phyloP scores from a whole-genome alignment of 2,888 invertebrate species.

The Iphiclides podalirius region DNA sequence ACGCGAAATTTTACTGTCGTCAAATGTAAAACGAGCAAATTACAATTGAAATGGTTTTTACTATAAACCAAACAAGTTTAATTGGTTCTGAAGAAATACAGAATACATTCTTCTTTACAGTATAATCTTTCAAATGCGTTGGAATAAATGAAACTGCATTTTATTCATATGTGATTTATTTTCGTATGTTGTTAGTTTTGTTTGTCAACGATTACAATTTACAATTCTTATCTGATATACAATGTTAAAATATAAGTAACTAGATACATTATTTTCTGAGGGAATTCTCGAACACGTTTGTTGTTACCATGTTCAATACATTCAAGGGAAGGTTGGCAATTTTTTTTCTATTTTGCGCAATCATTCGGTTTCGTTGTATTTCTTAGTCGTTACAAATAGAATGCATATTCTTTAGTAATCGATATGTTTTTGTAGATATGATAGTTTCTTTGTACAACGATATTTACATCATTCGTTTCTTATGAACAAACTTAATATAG shows the following conservation, averaged over 20 bases:
- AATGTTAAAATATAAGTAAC: constrained; percentile 61
- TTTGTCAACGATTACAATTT: constrained; percentile 72
- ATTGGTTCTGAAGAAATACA: too few species aligned
- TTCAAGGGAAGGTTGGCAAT: constrained; percentile 48
- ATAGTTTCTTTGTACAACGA: constrained; percentile 42
- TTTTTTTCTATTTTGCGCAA: constrained; percentile 66
- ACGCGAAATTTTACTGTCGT: too few species aligned
- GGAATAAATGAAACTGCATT: constrained; percentile 38
- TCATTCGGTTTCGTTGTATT: constrained; percentile 56
- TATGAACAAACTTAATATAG: constrained; percentile 26
- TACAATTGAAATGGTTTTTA: too few species aligned
- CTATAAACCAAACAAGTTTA: too few species aligned
- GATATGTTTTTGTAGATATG: constrained; percentile 77
- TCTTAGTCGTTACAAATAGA: constrained; percentile 45
- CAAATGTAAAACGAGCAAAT: too few species aligned
- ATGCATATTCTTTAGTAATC: constrained; percentile 44
- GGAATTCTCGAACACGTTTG: constrained; percentile 53
- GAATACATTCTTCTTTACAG: too few species aligned
- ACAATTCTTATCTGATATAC: constrained; percentile 67
- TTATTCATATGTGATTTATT: constrained; percentile 57
- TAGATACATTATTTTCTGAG: constrained; percentile 59
- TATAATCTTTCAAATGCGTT: too few species aligned
- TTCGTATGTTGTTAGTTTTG: constrained; percentile 63
- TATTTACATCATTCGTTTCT: constrained; percentile 40
- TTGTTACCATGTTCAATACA: constrained; percentile 42